Conservation (phyloP, 2,888 invertebrate genomes). For the Silvanus unidentatus region DNA sequence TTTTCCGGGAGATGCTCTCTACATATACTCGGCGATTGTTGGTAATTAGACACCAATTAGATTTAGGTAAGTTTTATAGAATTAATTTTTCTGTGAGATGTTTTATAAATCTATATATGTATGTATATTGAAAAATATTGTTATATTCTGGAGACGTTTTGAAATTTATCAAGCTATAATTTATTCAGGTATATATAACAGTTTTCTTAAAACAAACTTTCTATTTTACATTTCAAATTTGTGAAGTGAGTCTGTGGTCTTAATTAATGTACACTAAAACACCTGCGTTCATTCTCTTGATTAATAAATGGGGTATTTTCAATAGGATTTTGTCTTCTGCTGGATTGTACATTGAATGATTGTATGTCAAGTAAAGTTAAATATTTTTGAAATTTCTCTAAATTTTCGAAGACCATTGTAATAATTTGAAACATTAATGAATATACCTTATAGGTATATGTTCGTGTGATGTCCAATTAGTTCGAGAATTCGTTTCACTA, state of each 20-base stretch:
- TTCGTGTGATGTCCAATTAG: no score
- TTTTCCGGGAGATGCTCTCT: no score
- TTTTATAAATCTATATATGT: no score
- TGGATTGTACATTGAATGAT: background rate
- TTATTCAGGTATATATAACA: constrained; percentile 8
- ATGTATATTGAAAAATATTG: no score
- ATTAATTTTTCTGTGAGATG: no score
- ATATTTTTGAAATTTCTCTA: background rate
- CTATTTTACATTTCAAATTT: constrained; percentile 21
- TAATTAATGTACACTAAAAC: constrained; percentile 20
- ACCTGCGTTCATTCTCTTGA: constrained; percentile 18
- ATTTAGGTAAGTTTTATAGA: no score
- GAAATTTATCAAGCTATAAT: constrained; percentile 14
- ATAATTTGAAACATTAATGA: no score
- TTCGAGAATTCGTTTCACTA: no score
- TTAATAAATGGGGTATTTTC: constrained; percentile 20
- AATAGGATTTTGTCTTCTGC: constrained; percentile 8
- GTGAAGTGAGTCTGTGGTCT: constrained; percentile 12
- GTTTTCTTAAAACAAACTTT: constrained; percentile 15
- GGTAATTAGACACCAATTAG: no score
- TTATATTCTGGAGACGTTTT: constrained; percentile 1
- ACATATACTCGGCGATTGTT: no score
- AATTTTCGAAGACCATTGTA: no score
- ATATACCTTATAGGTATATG: no score
- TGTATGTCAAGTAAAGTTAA: background rate